phyloP scores from a whole-genome alignment of 2,797 vertebrate species.

The Hapalemur alaotrensis region DNA sequence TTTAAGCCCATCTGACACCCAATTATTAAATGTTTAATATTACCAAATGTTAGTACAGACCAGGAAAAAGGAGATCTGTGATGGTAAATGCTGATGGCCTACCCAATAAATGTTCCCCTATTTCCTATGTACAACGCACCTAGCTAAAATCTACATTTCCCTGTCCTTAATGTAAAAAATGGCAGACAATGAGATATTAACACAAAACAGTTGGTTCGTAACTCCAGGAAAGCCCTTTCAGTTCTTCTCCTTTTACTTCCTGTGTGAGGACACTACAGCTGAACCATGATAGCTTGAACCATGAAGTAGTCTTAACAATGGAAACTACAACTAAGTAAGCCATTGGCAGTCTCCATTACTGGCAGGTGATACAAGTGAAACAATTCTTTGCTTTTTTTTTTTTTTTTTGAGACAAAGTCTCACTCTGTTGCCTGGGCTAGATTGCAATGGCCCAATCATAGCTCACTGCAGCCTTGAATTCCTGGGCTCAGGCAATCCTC shows the following conservation, averaged over 20 bases:
- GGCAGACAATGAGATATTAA: neutral
- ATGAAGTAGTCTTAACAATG: neutral
- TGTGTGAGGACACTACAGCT: neutral
- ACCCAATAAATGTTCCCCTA: neutral
- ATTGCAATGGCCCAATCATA: too few species aligned
- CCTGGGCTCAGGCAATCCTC: too few species aligned
- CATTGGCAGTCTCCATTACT: neutral
- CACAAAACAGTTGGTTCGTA: neutral
- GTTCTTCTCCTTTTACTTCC: neutral
- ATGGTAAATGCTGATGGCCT: neutral
- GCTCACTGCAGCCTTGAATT: too few species aligned
- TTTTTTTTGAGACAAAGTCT: too few species aligned
- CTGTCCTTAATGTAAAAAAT: neutral
- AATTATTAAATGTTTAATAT: neutral
- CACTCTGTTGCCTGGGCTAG: too few species aligned
- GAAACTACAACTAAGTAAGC: neutral
- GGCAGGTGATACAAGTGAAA: too few species aligned
- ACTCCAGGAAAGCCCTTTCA: neutral
- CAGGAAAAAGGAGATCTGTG: neutral
- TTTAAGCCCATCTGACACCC: neutral
- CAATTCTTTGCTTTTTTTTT: too few species aligned
- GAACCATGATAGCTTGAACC: neutral
- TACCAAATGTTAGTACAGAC: neutral
- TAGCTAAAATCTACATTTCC: neutral
- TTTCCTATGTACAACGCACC: neutral